Evolutionary conservation across 2,888 invertebrate genomes (phyloP), one percentile per base, ranked within the genome.

Genomic region (Aleiodes testaceus): DNA sequence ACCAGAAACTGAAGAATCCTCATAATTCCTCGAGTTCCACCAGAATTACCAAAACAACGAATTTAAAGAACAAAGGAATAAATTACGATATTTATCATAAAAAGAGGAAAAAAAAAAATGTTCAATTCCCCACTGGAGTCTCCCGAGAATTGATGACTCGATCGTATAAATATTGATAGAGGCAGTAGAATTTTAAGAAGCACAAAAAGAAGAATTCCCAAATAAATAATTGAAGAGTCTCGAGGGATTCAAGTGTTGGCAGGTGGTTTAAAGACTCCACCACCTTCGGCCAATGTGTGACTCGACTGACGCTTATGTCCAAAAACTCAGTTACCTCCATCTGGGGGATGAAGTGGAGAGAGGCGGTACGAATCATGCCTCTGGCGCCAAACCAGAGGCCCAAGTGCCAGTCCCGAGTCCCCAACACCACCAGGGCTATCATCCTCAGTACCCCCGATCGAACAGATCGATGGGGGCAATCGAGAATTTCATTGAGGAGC

Each of bases 401-500:
- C 87, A 87, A 70, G 87, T 87, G n/a, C 87, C 87, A 2, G 74
- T 83, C 3, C 76, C 83, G 9, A 79, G 81, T 1, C 68, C 63
- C 0, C 74, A 74, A 45, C 72, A 74, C 20, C 72, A 69, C 18
- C 65, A 66, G 44, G 49, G 45, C 18, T 72, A 72, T 30, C 71
- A 74, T 52, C 73, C 66, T 4, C 50, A 73, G n/a, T 59, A 55
- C 3, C 65, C 67, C 2, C 65, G 72, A 11, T 66, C 79, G n/a
- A 76, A 88, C 88, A 80, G 92, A 79, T 88, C 91, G 49, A 89
- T 92, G 63, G 91, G 92, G 75, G 91, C 92, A 69, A 91, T 91
- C 80, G 93, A 93, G 83, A 92, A 91, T 82, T 92, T 92, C 81
- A 89, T 91, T 14, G 88, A 91, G 72, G 91, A 75, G 14, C 65